A percentile compares a stretch with the other conserved stretches of the same genome.
phyloP scores from a whole-genome alignment of 1,140 invertebrate species.

The Phymorhynchus buccinoides region DNA sequence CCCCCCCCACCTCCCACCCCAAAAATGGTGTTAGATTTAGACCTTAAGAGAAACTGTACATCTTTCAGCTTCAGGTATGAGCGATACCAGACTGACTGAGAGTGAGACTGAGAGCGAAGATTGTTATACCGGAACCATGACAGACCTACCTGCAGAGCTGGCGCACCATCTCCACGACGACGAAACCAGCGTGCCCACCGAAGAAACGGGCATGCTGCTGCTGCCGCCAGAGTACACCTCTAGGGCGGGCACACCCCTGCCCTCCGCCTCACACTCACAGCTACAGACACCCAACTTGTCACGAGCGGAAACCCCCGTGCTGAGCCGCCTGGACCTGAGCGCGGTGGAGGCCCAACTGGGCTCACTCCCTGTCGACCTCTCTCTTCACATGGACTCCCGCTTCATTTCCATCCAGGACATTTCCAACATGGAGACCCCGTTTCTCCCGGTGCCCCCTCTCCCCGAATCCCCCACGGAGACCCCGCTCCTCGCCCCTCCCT shows the following conservation, averaged over 20 bases:
- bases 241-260: neutral
- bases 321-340: neutral
- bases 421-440: neutral
- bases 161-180: neutral
- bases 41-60: neutral
- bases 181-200: neutral
- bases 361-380: neutral
- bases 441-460: neutral
- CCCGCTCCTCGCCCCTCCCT: constrained; percentile 9
- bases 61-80: constrained; percentile 4
- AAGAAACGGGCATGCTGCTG: neutral
- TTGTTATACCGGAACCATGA: neutral
- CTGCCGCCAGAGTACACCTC: neutral
- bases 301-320: neutral
- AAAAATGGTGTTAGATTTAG: neutral
- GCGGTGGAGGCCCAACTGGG: neutral
- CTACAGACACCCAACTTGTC: neutral
- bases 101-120: too few species aligned
- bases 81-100: neutral
- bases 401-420: constrained; percentile 20
- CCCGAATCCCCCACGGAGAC: constrained; percentile 24
- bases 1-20: too few species aligned
- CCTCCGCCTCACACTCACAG: neutral
- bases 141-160: neutral
- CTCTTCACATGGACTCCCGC: neutral